phyloP scores from a whole-genome alignment of 2,888 invertebrate genomes.

The Scaptodrosophila latifasciaeformis region DNA sequence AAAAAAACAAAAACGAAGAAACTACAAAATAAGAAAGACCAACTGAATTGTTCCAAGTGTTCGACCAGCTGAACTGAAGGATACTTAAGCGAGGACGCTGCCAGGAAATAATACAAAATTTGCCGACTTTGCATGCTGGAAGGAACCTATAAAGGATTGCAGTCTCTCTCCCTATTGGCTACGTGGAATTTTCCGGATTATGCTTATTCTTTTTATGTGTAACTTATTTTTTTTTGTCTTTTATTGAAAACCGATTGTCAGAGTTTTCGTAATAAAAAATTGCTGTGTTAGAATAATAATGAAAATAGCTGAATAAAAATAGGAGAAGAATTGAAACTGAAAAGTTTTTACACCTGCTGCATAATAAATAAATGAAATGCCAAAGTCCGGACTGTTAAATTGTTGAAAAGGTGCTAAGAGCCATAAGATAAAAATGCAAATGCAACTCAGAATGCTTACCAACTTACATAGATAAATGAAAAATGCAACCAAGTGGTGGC shows the following conservation, averaged over 20 bases:
- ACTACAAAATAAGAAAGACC: too few relatives aligned
- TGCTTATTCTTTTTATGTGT: constrained; percentile 32
- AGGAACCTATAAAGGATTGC: too few relatives aligned
- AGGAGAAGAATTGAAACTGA: constrained; percentile 4
- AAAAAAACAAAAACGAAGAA: too few relatives aligned
- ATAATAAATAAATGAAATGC: constrained; percentile 22
- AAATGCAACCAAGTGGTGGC: neutral
- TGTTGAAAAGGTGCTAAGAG: neutral
- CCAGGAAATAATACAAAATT: too few relatives aligned
- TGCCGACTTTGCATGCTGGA: too few relatives aligned
- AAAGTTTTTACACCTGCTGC: neutral
- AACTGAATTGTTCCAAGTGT: too few relatives aligned
- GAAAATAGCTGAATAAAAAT: neutral
- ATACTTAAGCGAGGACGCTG: too few relatives aligned
- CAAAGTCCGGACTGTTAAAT: constrained; percentile 26
- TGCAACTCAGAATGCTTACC: neutral
- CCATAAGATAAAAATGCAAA: constrained; percentile 18
- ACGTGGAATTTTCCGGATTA: constrained; percentile 39
- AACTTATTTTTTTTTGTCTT: neutral
- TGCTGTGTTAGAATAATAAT: constrained; percentile 27
- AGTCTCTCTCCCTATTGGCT: too few relatives aligned
- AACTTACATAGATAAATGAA: neutral
- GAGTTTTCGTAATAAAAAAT: constrained; percentile 32
- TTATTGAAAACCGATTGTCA: constrained; percentile 39
- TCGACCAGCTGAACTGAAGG: too few relatives aligned